Evolutionary conservation across 1,140 invertebrate species (phyloP).

Genomic region (Drosophila carrolli): DNA sequence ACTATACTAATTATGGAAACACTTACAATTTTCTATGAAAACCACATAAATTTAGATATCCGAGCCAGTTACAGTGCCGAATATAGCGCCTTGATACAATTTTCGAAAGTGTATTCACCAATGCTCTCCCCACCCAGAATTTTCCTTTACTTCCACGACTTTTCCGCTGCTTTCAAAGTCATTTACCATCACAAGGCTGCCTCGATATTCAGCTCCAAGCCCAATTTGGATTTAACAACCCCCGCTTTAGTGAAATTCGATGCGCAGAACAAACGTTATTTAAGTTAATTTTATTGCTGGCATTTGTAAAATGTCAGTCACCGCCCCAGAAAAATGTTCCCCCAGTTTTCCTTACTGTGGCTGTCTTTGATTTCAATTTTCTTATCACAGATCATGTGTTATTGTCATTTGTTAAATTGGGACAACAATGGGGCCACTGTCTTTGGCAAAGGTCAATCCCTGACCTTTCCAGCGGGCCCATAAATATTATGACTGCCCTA

Average conservation of each 20-base stretch:
- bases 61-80: too few relatives aligned
- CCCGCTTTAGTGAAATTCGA: conserved; percentile 47
- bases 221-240: conserved; percentile 5
- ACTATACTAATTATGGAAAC: too few relatives aligned
- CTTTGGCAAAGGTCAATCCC: conserved; percentile 36
- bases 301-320: conserved; percentile 65
- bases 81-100: not conserved
- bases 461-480: conserved; percentile 47
- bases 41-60: too few relatives aligned
- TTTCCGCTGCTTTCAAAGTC: conserved; percentile 35
- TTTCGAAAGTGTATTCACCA: conserved; percentile 2
- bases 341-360: not conserved
- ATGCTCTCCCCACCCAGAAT: not conserved
- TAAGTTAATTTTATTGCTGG: conserved; percentile 70
- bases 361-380: conserved; percentile 50
- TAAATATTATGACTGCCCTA: conserved; percentile 57
- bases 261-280: conserved; percentile 59
- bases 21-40: too few relatives aligned
- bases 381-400: conserved; percentile 51
- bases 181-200: conserved; percentile 34
- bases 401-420: conserved; percentile 49
- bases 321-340: conserved; percentile 9
- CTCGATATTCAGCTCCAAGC: not conserved
- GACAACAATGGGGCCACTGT: conserved; percentile 17
- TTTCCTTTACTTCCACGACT: not conserved